A percentile compares a stretch with the other conserved stretches of the same genome.
Evolutionary conservation across 2,113 vertebrate genomes (phyloP).

Genomic region (Falco punctatus): DNA sequence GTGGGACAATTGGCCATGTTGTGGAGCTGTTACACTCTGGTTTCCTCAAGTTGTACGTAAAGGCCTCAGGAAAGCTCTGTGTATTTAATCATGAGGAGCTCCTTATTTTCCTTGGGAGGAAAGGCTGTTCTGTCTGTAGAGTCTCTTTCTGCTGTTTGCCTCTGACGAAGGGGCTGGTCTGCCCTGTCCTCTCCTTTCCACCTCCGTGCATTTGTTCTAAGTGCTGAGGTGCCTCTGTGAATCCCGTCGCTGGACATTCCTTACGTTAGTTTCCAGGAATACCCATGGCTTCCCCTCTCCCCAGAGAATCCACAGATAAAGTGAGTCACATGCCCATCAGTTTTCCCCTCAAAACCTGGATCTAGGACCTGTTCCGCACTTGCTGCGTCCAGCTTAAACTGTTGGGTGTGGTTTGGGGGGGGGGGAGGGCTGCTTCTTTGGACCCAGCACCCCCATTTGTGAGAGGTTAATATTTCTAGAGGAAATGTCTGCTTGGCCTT

Average conservation of each 20-base stretch:
- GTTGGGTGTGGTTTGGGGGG: background rate
- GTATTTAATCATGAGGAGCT: background rate
- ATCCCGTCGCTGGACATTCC: background rate
- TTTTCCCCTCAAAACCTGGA: slow-evolving; percentile 80
- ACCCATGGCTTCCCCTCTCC: background rate
- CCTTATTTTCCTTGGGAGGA: background rate
- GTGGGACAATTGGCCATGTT: background rate
- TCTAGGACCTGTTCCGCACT: slow-evolving; percentile 75
- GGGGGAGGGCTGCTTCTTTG: background rate
- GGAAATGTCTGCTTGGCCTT: background rate
- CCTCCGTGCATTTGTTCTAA: background rate
- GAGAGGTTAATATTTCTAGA: background rate
- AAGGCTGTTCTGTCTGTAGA: background rate
- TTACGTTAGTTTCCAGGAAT: background rate
- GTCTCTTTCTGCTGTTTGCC: background rate
- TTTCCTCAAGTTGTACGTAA: background rate
- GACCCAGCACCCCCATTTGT: background rate
- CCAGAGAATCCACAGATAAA: background rate
- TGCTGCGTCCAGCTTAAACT: slow-evolving; percentile 64
- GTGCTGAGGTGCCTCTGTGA: background rate
- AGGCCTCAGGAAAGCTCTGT: background rate
- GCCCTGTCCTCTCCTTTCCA: background rate
- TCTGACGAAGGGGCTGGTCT: background rate
- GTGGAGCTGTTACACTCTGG: background rate
- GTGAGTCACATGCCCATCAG: slow-evolving; percentile 16